Base-by-base conservation (phyloP, 2,113 vertebrate species). In the Gadus chalcogrammus region DNA sequence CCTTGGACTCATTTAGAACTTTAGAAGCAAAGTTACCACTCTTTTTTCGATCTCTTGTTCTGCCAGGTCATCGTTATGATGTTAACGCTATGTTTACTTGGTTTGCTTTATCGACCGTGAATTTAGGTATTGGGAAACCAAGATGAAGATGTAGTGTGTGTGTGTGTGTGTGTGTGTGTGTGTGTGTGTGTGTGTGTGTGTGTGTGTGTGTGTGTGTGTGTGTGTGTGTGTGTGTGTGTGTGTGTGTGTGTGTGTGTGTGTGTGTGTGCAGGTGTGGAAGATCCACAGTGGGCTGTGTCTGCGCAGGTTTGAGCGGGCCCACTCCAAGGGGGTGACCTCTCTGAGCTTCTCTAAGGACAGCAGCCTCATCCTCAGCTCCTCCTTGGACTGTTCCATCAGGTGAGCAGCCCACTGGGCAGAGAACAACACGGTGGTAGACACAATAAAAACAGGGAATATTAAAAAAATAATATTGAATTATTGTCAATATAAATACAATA, bases 331-430 rank as follows among this genome's bases (percentile, higher is more conserved):
- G 12, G 97, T 99, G 75, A 98, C 96, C 0, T 97, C 95, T 78
- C 82, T 98, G 70, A 97, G 93, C 84, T 99, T 99, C 88, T 97
- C 95, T 24, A 98, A 95, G 79, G 95, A 99, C 83, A 93, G 90
- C 88, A 95, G 92, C 88, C 95, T 97, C 69, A 94, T 99, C 73
- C 95, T 99, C 66, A 99, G 97, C 77, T 95, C 95, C 63, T 97
- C 97, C 9, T 96, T 97, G 68, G 95, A 99, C 88, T 95, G 97
- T 79, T 98, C 95, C 70, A 96, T 99, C 90, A 95, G 97, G 97
- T 99, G 88, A 20, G 81, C 31, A 35, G 31, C 31, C 31, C 31
- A 35, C 31, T 35, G 31, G 31, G 31, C 1, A 4, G 31, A 35
- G 31, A 35, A 35, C 6, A 35, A 4, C 31, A 35, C 31, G 4